Evolutionary conservation across 2,113 vertebrate species (phyloP), one percentile per base, ranked within the genome.

Genomic region (Phocoena phocoena): DNA sequence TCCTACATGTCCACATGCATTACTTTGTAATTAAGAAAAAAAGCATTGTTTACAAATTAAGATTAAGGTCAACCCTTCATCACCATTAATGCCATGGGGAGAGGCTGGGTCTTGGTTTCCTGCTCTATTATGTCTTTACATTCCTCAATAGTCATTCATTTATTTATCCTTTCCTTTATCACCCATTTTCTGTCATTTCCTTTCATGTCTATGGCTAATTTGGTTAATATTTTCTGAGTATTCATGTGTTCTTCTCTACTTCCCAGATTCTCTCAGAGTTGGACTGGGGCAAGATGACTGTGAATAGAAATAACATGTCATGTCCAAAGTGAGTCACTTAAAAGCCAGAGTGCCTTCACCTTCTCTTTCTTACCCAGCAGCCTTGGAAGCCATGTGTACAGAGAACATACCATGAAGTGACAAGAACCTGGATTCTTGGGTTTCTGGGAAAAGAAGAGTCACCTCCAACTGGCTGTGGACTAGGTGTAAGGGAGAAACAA

Each of bases 21-120:
- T 76, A 53, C 63, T 96, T 85, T 92, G 23, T 74, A 94, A 92
- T 94, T 80, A 87, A 83, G 83, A 60, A 60, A 47, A 44, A 10
- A 93, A 90, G 31, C 81, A 94, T 28, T 79, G 58, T 86, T 83
- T 96, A 80, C 55, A 92, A 73, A 93, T 41, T 79, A 68, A 87
- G 62, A 76, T 87, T 90, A 71, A 90, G 88, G 65, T 50, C 67
- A 85, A 62, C 20, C 21, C 44, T 50, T 33, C 50, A 82, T 93
- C 50, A 71, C 31, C 63, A 28, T 33, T 73, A 58, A 38, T 55
- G 83, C 25, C 3, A 8, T 18, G 63, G 58, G n/a, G 25, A 33
- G 25, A 89, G 41, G n/a, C 36, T 63, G 44, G 14, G n/a, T 23
- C 68, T 67, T 79, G 17, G n/a, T n/a, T 15, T 65, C 44, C 23